These are phyloP conservation scores for Spea multiplicata DNA, from an alignment of 2,113 vertebrate genomes.

Conservation along the genomic window DNA sequence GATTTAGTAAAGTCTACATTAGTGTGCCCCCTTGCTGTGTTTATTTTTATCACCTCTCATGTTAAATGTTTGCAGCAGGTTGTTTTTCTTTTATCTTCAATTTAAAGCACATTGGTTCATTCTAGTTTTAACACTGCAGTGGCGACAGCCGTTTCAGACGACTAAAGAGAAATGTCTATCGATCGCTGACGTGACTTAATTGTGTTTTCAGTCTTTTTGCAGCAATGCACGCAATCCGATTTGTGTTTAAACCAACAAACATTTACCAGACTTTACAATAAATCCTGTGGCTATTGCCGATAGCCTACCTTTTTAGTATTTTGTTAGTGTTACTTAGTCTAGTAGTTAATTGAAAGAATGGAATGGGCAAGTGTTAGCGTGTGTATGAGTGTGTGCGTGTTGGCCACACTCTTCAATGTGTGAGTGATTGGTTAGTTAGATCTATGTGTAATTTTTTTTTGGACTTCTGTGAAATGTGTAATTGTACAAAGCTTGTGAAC, in stretches of 20 bases:
- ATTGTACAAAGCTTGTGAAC: conserved; percentile 53
- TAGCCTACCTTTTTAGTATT: conserved; percentile 55
- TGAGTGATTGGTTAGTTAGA: conserved; percentile 69
- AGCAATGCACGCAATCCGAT: no score
- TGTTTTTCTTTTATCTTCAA: background rate
- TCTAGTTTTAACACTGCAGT: no score
- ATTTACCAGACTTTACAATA: conserved; percentile 51
- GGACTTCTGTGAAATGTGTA: conserved; percentile 52
- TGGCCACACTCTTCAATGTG: conserved; percentile 50
- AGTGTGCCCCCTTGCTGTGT: background rate
- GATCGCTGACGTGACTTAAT: no score
- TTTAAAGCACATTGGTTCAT: conserved; percentile 23
- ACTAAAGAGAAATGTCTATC: no score
- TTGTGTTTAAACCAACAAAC: background rate
- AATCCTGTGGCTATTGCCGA: conserved; percentile 76
- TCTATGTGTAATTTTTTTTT: conserved; percentile 63
- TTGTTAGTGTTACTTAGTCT: conserved; percentile 67
- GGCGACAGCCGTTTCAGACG: no score
- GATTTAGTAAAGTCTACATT: conserved; percentile 50
- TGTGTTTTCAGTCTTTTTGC: no score
- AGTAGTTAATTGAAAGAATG: conserved; percentile 70
- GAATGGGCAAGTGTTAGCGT: conserved; percentile 66
- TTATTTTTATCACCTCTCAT: background rate
- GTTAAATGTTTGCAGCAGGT: conserved; percentile 10
- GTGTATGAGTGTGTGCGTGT: conserved; percentile 57